Evolutionary conservation across 2,113 vertebrate species (phyloP), one percentile per base, ranked within the genome.

Genomic region (Gobio gobio): DNA sequence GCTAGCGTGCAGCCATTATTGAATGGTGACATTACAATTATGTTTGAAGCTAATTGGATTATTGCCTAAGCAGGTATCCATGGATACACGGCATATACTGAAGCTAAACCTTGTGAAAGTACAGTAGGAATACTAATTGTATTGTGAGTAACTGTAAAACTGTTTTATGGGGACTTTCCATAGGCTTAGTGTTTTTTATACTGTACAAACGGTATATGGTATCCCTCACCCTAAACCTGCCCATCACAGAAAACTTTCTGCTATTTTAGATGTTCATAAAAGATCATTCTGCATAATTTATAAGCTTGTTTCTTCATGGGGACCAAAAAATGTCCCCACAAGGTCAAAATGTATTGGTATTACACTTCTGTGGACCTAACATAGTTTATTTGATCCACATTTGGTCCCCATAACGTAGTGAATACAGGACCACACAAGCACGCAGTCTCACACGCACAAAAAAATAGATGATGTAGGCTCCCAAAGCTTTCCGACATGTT

Each of bases 401-500:
- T 36, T 36, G 3, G 49, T 51, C 49, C 49, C 49, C 13, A 51
- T 51, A 51, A 51, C 13, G 13, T 51, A 14, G 49, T 3, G 49
- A 51, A 4, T 51, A 51, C 47, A 51, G 49, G 13, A 51, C 13
- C 59, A 63, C 24, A 63, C 59, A 61, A 1, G 24, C 24, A 33
- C 6, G 6, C 40, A 40, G 40, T 40, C 6, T 40, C n/a, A 14
- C n/a, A 36, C 3, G 24, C 54, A 43, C 33, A 59, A 43, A 16
- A 18, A n/a, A 63, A 9, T 26, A 79, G 14, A 14, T 5, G 40
- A 40, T 79, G 36, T 20, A 63, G 36, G 40, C 77, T 79, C 40
- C 29, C 68, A 83, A 22, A 85, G 18, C 36, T 61, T 88, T 88
- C 83, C 5, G 63, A 87, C 10, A 1, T 63, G n/a, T 64, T 78